Evolutionary conservation across 2,113 vertebrate genomes (phyloP).

Genomic region (Gila orcuttii): DNA sequence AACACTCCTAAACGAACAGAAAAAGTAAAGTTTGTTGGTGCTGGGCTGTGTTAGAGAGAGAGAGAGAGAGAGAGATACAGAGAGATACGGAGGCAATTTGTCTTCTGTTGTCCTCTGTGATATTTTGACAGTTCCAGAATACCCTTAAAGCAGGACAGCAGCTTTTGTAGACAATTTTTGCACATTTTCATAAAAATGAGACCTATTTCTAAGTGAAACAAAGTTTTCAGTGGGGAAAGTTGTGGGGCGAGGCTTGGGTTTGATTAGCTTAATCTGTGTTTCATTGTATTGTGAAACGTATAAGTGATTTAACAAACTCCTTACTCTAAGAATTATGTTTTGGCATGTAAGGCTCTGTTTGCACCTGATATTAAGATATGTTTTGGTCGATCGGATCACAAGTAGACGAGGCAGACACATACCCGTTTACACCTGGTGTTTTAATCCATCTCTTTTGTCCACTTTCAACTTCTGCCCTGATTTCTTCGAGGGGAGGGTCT

Average conservation of each 20-base stretch:
- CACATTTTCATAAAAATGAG: neutral
- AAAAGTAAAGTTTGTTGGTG: constrained; percentile 40
- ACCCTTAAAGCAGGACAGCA: constrained; percentile 17
- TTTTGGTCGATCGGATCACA: too few relatives aligned
- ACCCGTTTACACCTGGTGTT: too few relatives aligned
- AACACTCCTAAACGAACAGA: constrained; percentile 46
- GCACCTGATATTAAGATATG: too few relatives aligned
- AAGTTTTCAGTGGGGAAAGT: neutral
- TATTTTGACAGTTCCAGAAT: constrained; percentile 21
- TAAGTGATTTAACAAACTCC: neutral
- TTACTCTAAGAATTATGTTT: neutral
- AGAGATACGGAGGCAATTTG: constrained; percentile 54
- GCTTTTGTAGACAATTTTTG: neutral
- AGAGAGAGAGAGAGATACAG: neutral
- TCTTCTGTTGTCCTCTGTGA: constrained; percentile 38
- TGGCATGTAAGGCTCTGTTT: neutral
- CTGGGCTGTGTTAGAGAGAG: constrained; percentile 34
- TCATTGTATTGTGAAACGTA: neutral
- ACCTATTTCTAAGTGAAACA: too few relatives aligned
- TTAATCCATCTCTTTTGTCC: too few relatives aligned
- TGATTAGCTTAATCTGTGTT: neutral
- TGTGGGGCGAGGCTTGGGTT: neutral
- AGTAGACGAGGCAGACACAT: too few relatives aligned
- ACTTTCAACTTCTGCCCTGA: too few relatives aligned
- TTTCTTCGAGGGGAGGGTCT: too few relatives aligned